Conservation (phyloP, 2,797 vertebrate genomes). For the Paguma larvata region DNA sequence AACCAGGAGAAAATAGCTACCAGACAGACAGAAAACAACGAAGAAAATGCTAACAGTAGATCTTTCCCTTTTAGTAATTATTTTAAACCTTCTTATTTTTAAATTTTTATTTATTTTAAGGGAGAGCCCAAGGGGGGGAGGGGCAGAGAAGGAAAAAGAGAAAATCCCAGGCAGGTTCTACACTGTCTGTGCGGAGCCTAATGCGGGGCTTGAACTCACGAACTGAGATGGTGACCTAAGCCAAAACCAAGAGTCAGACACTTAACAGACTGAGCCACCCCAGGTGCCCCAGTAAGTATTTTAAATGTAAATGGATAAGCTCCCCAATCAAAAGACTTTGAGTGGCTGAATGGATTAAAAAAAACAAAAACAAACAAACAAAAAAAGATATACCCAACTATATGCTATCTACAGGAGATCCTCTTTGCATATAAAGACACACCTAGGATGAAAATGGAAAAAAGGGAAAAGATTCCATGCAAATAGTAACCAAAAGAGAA, state of each 20-base stretch:
- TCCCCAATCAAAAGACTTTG: background rate
- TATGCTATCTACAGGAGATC: background rate
- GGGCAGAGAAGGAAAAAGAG: no score
- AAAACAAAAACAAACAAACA: background rate
- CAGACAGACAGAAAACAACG: background rate
- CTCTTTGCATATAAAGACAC: background rate
- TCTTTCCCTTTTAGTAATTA: background rate
- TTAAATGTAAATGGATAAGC: constrained; percentile 20
- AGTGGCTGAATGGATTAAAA: background rate
- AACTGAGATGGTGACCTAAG: no score
- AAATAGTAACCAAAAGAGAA: background rate
- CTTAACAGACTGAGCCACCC: no score
- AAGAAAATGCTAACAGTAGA: background rate
- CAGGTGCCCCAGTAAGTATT: background rate
- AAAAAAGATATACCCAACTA: background rate
- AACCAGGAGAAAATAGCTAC: background rate
- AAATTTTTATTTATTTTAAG: no score
- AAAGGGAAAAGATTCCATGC: background rate
- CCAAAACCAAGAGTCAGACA: no score
- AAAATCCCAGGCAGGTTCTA: no score
- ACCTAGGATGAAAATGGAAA: background rate
- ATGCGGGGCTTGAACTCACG: no score
- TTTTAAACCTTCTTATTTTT: no score
- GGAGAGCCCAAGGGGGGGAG: no score
- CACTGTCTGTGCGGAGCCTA: no score